Percentiles rank a stretch among this genome's conserved stretches.
Conservation (phyloP, 2,113 vertebrate genomes). For the Odontesthes bonariensis region DNA sequence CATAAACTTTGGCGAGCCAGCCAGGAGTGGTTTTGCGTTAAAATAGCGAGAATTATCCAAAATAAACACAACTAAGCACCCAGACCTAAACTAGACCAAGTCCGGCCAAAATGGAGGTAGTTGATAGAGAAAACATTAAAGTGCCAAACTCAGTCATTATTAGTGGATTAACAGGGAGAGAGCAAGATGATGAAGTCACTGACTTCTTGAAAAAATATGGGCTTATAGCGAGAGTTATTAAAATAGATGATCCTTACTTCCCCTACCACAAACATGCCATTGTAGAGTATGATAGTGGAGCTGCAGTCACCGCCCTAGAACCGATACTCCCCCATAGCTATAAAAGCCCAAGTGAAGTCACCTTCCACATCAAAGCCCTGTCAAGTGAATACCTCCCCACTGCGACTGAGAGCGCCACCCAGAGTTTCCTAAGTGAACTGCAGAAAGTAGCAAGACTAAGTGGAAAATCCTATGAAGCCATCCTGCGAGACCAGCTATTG, state of each 20-base stretch:
- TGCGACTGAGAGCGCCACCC: background rate
- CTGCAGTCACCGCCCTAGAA: background rate
- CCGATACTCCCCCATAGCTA: background rate
- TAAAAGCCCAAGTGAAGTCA: background rate
- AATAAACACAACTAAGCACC: background rate
- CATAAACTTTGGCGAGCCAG: too few relatives aligned
- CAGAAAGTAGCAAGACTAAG: background rate
- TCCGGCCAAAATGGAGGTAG: background rate
- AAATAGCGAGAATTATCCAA: background rate
- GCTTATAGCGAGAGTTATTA: background rate
- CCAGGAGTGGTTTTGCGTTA: background rate
- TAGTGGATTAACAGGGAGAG: background rate
- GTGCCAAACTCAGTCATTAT: slow-evolving; percentile 13
- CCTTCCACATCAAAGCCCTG: slow-evolving; percentile 1
- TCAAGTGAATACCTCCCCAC: background rate
- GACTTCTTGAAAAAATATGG: background rate
- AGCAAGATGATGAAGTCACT: background rate
- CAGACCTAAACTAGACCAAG: background rate
- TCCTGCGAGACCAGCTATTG: background rate
- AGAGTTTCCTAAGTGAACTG: slow-evolving; percentile 1
- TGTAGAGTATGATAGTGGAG: slow-evolving; percentile 7
- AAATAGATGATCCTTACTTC: background rate
- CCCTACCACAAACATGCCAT: slow-evolving; percentile 1
- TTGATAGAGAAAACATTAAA: background rate
- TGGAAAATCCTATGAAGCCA: background rate